Evolutionary conservation across 2,888 invertebrate species (phyloP).

Genomic region (Noctuana brunneofusca): DNA sequence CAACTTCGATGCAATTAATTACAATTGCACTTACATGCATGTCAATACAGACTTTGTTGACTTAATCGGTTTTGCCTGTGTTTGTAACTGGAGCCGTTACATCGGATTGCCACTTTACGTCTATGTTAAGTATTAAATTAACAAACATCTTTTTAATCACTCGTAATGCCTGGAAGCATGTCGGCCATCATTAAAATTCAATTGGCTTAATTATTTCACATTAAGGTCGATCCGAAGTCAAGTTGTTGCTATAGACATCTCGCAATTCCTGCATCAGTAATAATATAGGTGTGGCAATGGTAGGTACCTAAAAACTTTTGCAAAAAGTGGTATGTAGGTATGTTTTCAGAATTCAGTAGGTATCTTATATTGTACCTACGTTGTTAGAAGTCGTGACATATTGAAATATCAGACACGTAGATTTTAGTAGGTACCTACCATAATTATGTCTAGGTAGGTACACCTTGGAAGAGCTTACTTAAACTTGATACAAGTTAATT

Average conservation of each 20-base stretch:
- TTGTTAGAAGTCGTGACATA: too few species aligned
- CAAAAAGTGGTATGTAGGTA: too few species aligned
- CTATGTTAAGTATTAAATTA: slow-evolving; percentile 34
- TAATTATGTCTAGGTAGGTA: too few species aligned
- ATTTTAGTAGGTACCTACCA: too few species aligned
- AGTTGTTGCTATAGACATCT: not conserved
- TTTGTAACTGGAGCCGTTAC: slow-evolving; percentile 28
- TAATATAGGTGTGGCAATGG: too few species aligned
- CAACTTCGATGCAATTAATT: slow-evolving; percentile 29
- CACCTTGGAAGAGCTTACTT: too few species aligned
- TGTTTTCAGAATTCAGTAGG: too few species aligned
- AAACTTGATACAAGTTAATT: too few species aligned
- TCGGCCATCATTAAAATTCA: slow-evolving; percentile 26
- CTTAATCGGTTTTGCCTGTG: slow-evolving; percentile 32
- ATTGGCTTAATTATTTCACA: slow-evolving; percentile 30
- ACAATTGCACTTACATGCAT: slow-evolving; percentile 33
- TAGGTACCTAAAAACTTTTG: too few species aligned
- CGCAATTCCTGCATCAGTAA: not conserved
- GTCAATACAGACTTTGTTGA: slow-evolving; percentile 34
- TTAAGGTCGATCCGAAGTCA: not conserved
- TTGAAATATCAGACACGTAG: too few species aligned
- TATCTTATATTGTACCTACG: too few species aligned
- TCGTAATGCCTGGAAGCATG: slow-evolving; percentile 24
- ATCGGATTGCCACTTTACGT: slow-evolving; percentile 31
- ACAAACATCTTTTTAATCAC: slow-evolving; percentile 33